Evolutionary conservation across 2,113 vertebrate species (phyloP).

Genomic region (Cyphomyrus discorhynchus): DNA sequence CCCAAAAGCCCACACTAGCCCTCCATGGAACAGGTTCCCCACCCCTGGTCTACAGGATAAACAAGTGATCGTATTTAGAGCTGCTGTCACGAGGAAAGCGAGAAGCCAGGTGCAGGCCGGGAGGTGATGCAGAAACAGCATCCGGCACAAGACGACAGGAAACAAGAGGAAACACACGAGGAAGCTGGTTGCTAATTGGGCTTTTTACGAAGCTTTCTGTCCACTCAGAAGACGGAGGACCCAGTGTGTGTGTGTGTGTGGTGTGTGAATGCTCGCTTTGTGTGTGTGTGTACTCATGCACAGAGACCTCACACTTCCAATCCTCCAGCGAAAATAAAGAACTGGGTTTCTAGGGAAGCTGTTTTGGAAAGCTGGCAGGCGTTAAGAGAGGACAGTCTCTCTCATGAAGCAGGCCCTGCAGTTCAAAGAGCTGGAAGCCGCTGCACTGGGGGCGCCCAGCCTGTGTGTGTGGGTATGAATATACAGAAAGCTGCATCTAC

Average conservation of each 20-base stretch:
- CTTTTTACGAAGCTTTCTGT: background rate
- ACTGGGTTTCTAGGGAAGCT: slow-evolving; percentile 51
- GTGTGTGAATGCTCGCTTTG: background rate
- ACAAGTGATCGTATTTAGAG: background rate
- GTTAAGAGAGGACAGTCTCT: slow-evolving; percentile 42
- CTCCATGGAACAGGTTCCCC: too few species aligned
- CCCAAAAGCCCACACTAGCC: too few species aligned
- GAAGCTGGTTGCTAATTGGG: background rate
- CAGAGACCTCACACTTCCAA: slow-evolving; percentile 1
- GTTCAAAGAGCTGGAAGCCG: slow-evolving; percentile 42
- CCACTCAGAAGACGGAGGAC: background rate
- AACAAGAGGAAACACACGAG: background rate
- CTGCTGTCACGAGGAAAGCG: background rate
- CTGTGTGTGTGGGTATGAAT: slow-evolving; percentile 17
- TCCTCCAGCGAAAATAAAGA: slow-evolving; percentile 37
- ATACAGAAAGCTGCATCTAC: background rate
- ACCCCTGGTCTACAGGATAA: background rate
- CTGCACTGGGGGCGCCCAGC: slow-evolving; percentile 20
- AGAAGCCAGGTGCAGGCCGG: background rate
- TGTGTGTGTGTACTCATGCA: slow-evolving; percentile 9
- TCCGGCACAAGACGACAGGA: background rate
- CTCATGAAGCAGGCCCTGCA: slow-evolving; percentile 40
- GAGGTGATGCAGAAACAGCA: background rate
- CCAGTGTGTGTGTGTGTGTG: background rate
- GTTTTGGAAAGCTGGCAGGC: slow-evolving; percentile 60